Evolutionary conservation across 2,888 invertebrate genomes (phyloP), one percentile per base, ranked within the genome.

Genomic region (Plebejus anna): DNA sequence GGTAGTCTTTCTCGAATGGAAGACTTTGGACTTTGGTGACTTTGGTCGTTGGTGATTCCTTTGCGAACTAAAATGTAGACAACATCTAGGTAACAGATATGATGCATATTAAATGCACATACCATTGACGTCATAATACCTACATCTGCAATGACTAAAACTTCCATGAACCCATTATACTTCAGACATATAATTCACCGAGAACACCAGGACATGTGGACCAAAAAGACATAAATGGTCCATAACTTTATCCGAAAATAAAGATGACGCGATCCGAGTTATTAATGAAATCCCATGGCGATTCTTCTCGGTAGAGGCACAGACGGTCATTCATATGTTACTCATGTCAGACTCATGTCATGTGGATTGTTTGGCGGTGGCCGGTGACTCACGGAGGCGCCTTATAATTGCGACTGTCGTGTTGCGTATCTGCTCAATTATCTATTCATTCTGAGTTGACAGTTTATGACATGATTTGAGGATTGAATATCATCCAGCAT

Each of bases 271-370:
- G 13, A 36, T 66, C 32, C 32, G 32, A 32, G 32, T 66, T 66
- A 66, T 66, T 32, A 66, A 66, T 66, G 66, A 66, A 66, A 66
- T 66, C 66, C 66, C 66, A 66, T 66, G 66, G 32, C 9, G 61
- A 22, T 61, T 61, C 61, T 66, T 16, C 3, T 13, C 32, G 32
- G 32, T 32, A 66, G 66, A 5, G 5, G 13, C 66, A 66, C 66
- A 66, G 66, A 28, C 28, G 61, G 28, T 36, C 32, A 66, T 66
- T 66, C 66, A 66, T 36, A 32, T 66, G 28, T 36, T 16, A 66
- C 36, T 66, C 66, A 66, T 36, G 66, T 66, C 32, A 66, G 32
- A 22, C 22, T 66, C 66, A 66, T 66, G 66, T 36, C 66, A 66
- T 66, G 66, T 66, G 32, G 32, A 66, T 66, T 28, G 61, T 66